Evolutionary conservation across 2,113 vertebrate species (phyloP), one percentile per base, ranked within the genome.

Genomic region (Thermophis baileyi): DNA sequence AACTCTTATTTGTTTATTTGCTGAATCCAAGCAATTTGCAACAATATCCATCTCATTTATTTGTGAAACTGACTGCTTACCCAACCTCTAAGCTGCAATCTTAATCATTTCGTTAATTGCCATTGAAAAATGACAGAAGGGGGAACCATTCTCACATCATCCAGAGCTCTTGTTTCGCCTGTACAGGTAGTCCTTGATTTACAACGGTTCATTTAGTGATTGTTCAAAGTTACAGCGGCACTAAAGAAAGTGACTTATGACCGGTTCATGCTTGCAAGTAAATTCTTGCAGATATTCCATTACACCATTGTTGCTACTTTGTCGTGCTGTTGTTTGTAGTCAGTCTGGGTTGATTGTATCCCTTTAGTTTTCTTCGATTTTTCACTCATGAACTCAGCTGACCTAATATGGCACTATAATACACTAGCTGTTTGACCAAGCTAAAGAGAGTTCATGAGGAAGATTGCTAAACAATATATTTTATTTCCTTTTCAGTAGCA

Each of bases 391-490:
- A 49, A 50, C 47, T 74, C 44, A 74, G 20, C 88, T 60, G 54
- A 89, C 6, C 47, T 74, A n/a, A 9, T 35, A 46, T 24, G 30
- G 4, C 3, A 3, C 47, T 24, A 51, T 60, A 57, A 89, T 14
- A 46, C 24, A 60, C 25, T 16, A 90, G 30, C 30, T 4, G 27
- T 11, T 50, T 25, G 60, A 35, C 30, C 50, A 49, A 24, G 5
- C 30, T 50, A 4, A 53, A 94, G 92, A 89, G 60, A 95, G 90
- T 93, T 89, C 90, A 81, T 81, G 94, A 95, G 86, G 1, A 46
- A 1, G 94, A 91, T 30, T 90, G 91, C 74, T 95, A 50, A 49
- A 50, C 24, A n/a, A 22, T 14, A 46, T 40, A 88, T 51, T 50
- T 63, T 74, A n/a, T 74, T 90, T 90, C 60, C 47, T 74, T 30